Evolutionary conservation across 1,140 invertebrate genomes (phyloP).

Genomic region (Zaprionus camerounensis): DNA sequence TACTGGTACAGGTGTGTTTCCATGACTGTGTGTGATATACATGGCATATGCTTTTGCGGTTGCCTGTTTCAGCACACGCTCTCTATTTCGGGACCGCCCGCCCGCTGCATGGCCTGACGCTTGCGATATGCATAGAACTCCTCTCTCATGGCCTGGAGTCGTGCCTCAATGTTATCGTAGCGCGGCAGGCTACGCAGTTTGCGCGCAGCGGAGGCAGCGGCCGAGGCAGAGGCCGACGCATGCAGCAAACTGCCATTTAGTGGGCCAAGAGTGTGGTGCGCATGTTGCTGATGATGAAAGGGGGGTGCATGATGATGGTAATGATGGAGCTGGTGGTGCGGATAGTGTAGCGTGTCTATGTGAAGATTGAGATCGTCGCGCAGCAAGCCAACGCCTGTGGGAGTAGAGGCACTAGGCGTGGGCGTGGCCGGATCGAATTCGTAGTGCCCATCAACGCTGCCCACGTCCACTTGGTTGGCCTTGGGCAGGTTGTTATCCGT

Average conservation of each 20-base stretch:
- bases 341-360: conserved; percentile 70
- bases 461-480: conserved; percentile 88
- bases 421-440: conserved; percentile 95
- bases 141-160: conserved; percentile 97
- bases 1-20: conserved; percentile 6
- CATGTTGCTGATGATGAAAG: conserved; percentile 18
- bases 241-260: conserved; percentile 84
- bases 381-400: conserved; percentile 85
- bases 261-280: conserved; percentile 63
- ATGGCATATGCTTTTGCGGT: conserved; percentile 30
- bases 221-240: conserved; percentile 70
- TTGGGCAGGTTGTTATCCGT: conserved; percentile 85
- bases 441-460: conserved; percentile 97
- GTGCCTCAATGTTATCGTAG: conserved; percentile 93
- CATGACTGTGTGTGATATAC: conserved; percentile 16
- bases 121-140: conserved; percentile 97
- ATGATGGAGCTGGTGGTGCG: conserved; percentile 34
- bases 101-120: conserved; percentile 89
- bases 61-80: conserved; percentile 88
- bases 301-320: conserved; percentile 27
- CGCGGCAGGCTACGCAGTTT: conserved; percentile 84
- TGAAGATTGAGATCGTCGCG: conserved; percentile 82
- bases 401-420: conserved; percentile 87
- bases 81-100: conserved; percentile 89
- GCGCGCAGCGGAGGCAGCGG: conserved; percentile 47